phyloP scores from a whole-genome alignment of 2,797 vertebrate species.

The Basileuterus tristriatus region DNA sequence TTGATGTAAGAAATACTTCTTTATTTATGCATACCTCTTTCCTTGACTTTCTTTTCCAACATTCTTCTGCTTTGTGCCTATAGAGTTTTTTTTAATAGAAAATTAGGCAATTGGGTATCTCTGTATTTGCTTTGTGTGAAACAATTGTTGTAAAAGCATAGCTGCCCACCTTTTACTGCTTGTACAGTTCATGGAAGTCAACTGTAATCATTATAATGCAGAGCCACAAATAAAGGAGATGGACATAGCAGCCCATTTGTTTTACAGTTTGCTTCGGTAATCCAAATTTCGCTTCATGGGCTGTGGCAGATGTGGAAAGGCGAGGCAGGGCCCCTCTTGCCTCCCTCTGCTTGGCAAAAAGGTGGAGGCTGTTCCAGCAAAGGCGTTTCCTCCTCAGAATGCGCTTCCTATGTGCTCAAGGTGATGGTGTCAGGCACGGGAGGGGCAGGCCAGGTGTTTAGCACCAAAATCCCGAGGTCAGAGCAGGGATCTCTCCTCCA shows the following conservation, averaged over 20 bases:
- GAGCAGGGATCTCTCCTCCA: neutral
- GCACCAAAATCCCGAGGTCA: accelerated
- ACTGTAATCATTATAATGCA: constrained; percentile 75
- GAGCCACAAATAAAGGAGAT: constrained; percentile 76
- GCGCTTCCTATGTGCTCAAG: accelerated
- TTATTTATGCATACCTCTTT: constrained; percentile 79
- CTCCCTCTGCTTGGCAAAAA: neutral
- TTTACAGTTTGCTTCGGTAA: constrained; percentile 39
- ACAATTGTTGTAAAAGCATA: constrained; percentile 77
- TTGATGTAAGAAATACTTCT: constrained; percentile 79
- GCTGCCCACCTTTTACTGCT: constrained; percentile 74
- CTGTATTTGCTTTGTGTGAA: constrained; percentile 78
- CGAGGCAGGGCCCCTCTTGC: neutral
- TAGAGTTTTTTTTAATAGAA: constrained; percentile 72
- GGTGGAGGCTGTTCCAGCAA: accelerated
- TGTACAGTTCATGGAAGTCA: constrained; percentile 75
- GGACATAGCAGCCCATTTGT: constrained; percentile 36
- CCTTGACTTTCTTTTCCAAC: constrained; percentile 33
- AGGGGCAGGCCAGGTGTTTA: neutral
- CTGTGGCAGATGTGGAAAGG: neutral
- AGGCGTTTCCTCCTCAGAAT: neutral
- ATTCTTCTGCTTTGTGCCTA: constrained; percentile 76
- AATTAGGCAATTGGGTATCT: constrained; percentile 69
- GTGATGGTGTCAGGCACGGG: accelerated
- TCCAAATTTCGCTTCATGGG: neutral